Percentiles rank a stretch among this genome's conserved stretches.
phyloP scores from a whole-genome alignment of 2,888 invertebrate species.

The Orchesella flavescens region DNA sequence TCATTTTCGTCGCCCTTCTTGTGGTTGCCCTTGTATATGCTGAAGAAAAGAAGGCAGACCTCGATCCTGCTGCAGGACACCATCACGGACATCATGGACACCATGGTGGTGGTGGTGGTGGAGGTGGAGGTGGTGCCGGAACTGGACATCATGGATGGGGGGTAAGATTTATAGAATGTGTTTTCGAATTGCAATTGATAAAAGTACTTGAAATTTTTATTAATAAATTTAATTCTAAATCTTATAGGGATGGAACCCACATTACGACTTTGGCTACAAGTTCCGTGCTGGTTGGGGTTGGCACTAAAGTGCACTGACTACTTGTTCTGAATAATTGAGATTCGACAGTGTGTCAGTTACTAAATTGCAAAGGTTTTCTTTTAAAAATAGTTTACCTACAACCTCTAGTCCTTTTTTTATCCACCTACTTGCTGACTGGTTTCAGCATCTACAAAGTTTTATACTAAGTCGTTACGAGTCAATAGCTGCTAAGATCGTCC shows the following conservation, averaged over 20 bases:
- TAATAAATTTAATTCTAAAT: not conserved
- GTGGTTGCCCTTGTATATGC: conserved; percentile 35
- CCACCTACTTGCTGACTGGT: conserved; percentile 38
- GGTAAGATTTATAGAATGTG: no score
- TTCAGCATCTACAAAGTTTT: conserved; percentile 33
- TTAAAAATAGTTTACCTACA: no score
- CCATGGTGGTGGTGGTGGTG: conserved; percentile 16
- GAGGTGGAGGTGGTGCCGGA: conserved; percentile 13
- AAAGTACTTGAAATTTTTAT: not conserved
- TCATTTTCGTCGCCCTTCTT: conserved; percentile 49
- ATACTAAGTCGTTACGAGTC: not conserved
- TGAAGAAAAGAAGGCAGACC: conserved; percentile 35
- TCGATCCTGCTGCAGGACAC: conserved; percentile 35
- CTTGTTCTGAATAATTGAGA: no score
- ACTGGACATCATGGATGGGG: conserved; percentile 15
- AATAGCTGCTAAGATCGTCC: not conserved
- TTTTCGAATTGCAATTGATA: no score
- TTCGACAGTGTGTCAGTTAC: no score
- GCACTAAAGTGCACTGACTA: not conserved
- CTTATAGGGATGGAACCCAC: conserved; percentile 42
- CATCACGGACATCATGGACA: conserved; percentile 33
- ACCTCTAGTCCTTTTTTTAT: not conserved
- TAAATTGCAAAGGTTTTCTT: no score
- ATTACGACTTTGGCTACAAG: conserved; percentile 55
- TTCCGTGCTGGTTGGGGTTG: conserved; percentile 28